Evolutionary conservation across 2,888 invertebrate genomes (phyloP).

Genomic region (Sthenelais limicola): DNA sequence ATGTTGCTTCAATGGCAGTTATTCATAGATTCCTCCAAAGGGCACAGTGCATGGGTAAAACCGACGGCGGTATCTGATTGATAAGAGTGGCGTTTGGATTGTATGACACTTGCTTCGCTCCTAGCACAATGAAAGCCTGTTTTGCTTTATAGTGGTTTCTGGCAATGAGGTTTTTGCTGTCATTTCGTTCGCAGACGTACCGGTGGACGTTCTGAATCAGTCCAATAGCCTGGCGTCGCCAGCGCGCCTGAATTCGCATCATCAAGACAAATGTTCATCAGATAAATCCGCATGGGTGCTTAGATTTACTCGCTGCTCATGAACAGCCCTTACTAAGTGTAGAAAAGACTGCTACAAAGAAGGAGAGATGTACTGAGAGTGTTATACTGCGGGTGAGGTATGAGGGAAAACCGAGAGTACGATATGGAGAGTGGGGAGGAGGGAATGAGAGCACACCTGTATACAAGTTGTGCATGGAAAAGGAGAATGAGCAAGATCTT

Average conservation of each 20-base stretch:
- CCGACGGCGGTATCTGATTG: conserved; percentile 5
- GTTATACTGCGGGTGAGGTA: too few species aligned
- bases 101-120: conserved; percentile 12
- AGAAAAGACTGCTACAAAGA: too few species aligned
- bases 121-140: conserved; percentile 21
- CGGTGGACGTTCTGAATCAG: conserved; percentile 7
- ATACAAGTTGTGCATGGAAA: too few species aligned
- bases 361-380: too few species aligned
- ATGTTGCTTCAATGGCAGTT: background rate
- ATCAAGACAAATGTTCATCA: conserved; percentile 22
- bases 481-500: too few species aligned
- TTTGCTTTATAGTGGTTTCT: too few species aligned
- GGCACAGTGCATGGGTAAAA: too few species aligned
- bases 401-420: too few species aligned
- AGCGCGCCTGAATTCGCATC: background rate
- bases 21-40: background rate
- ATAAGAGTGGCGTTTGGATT: conserved; percentile 21
- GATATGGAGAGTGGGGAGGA: too few species aligned
- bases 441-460: too few species aligned
- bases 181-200: background rate
- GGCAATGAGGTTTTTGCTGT: background rate
- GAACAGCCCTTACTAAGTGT: too few species aligned
- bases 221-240: conserved; percentile 3
- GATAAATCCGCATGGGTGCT: conserved; percentile 19
- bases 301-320: too few species aligned